These are phyloP conservation scores for Drosophila sp. DNA, from an alignment of 1,140 invertebrate species.

Conservation along the genomic window DNA sequence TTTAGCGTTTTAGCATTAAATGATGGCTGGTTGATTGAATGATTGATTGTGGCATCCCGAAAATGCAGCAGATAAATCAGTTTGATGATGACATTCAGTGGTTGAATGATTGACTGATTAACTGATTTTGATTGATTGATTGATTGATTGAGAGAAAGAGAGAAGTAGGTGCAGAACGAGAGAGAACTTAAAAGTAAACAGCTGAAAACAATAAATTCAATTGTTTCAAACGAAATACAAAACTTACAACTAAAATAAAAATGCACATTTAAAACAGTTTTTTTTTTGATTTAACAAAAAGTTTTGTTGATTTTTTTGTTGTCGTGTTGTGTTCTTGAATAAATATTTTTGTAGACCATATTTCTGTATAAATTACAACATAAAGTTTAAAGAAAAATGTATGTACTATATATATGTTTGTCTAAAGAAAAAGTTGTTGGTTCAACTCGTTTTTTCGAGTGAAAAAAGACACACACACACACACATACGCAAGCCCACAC, in stretches of 20 bases:
- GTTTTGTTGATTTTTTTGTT: conserved; percentile 45
- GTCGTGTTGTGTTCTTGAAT: conserved; percentile 64
- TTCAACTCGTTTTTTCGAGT: conserved; percentile 8
- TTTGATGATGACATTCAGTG: conserved; percentile 1
- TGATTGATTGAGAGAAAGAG: conserved; percentile 10
- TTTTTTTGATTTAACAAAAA: conserved; percentile 55
- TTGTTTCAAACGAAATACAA: neutral
- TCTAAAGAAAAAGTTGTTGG: too few species aligned
- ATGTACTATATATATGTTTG: neutral
- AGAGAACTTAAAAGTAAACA: conserved; percentile 66
- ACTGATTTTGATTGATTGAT: conserved; percentile 18
- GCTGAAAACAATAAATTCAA: conserved; percentile 67
- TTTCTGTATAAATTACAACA: conserved; percentile 76
- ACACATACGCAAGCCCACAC: neutral
- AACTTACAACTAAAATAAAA: conserved; percentile 76
- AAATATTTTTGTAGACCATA: conserved; percentile 75
- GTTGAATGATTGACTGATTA: conserved; percentile 5
- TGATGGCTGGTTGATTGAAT: conserved; percentile 9
- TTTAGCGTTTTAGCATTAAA: conserved; percentile 20
- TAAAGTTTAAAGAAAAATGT: conserved; percentile 45
- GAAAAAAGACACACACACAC: neutral
- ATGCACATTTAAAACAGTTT: conserved; percentile 69
- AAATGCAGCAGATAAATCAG: too few species aligned
- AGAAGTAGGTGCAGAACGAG: neutral
- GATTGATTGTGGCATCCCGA: conserved; percentile 3